Evolutionary conservation across 2,888 invertebrate species (phyloP), one percentile per base, ranked within the genome.

Genomic region (Acleris emargana): DNA sequence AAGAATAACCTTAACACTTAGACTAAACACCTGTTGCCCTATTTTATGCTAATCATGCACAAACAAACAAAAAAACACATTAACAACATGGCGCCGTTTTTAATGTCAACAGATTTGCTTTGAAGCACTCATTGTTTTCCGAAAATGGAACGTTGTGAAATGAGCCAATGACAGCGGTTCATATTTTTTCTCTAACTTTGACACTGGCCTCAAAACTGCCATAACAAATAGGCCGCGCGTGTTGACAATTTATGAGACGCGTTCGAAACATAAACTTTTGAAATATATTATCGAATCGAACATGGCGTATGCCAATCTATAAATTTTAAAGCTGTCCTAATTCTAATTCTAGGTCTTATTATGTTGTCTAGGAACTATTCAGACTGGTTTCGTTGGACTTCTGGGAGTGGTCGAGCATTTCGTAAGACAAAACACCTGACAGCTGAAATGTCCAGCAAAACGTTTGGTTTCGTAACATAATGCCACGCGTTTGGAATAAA

Each of bases 101-200:
- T 60, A 64, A 64, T 53, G 64, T 43, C 43, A 59, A 51, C 28
- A 54, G 59, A 55, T 55, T 60, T 55, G 32, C 55, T 64, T 55
- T 45, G 16, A 59, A 59, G 13, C 42, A 43, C 54, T 47, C 28
- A 64, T 64, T 64, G 64, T 64, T 32, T 50, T 28, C 59, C 64
- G 28, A 28, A 60, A 54, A 50, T 17, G 64, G 59, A 32, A 13
- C n/a, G 50, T 64, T 43, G 28, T 16, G 43, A 42, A 55, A 64
- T 17, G 9, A 22, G 2, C 54, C 22, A 54, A 22, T 45, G 17
- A 17, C 54, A 60, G 45, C 43, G 54, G 49, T 20, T 54, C 54
- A 42, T 53, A n/a, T 54, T 42, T 32, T 55, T 57, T 57, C n/a
- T 25, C 22, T 22, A 51, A 51, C 22, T 43, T n/a, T 43, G 43